Percentiles rank a stretch among this genome's conserved stretches.
These are phyloP conservation scores for Idaea aversata DNA, from an alignment of 2,888 invertebrate genomes.

Conservation along the genomic window DNA sequence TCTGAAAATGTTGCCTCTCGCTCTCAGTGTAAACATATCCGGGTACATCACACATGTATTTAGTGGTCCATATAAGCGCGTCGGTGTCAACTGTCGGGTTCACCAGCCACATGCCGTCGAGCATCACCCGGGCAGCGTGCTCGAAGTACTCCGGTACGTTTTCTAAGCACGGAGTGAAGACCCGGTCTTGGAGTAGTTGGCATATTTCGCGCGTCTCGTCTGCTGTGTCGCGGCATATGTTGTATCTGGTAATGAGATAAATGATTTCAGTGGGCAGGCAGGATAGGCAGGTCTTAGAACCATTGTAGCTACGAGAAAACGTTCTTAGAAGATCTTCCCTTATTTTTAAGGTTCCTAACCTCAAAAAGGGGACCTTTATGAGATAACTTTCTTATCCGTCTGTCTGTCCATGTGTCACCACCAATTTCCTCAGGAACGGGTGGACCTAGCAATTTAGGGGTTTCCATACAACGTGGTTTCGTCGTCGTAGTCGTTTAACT, in stretches of 20 bases:
- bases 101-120: constrained; percentile 85
- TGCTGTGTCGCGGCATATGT: constrained; percentile 83
- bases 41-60: constrained; percentile 62
- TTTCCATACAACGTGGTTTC: too few species aligned
- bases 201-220: constrained; percentile 83
- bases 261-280: too few species aligned
- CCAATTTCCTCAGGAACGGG: too few species aligned
- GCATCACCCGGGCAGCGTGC: constrained; percentile 82
- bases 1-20: neutral
- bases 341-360: too few species aligned
- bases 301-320: too few species aligned
- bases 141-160: constrained; percentile 82
- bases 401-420: too few species aligned
- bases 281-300: too few species aligned
- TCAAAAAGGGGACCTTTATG: too few species aligned
- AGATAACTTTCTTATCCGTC: too few species aligned
- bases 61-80: constrained; percentile 78
- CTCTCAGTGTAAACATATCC: constrained; percentile 2
- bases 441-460: too few species aligned
- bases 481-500: too few species aligned
- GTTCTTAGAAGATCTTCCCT: too few species aligned
- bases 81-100: constrained; percentile 81
- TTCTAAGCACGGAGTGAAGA: constrained; percentile 82
- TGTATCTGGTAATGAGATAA: constrained; percentile 79
- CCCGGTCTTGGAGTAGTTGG: constrained; percentile 77